These are phyloP conservation scores for Argyrosomus japonicus DNA, from an alignment of 2,113 vertebrate species.

Conservation along the genomic window DNA sequence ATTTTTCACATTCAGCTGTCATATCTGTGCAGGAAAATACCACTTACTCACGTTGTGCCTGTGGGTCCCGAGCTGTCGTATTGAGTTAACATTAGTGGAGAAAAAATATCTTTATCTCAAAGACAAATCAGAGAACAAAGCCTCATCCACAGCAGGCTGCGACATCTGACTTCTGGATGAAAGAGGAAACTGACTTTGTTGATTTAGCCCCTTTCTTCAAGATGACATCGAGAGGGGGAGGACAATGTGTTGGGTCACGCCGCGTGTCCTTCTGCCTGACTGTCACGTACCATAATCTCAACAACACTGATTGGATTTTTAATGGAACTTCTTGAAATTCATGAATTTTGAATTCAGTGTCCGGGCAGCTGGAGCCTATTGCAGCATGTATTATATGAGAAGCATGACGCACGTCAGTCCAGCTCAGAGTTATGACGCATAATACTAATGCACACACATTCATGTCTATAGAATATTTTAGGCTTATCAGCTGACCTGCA, in stretches of 20 bases:
- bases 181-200: conserved; percentile 6
- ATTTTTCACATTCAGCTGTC: conserved; percentile 38
- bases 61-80: neutral
- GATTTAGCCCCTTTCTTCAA: conserved; percentile 8
- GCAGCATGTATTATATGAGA: neutral
- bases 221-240: conserved; percentile 11
- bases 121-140: conserved; percentile 35
- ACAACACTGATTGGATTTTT: conserved; percentile 25
- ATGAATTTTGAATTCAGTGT: neutral
- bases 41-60: neutral
- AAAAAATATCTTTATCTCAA: conserved; percentile 15
- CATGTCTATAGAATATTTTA: neutral
- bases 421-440: neutral
- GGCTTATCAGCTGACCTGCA: neutral
- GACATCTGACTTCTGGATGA: conserved; percentile 1
- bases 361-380: neutral
- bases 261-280: conserved; percentile 1
- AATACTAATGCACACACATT: neutral
- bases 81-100: neutral
- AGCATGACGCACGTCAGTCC: neutral
- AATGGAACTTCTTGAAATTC: neutral
- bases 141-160: neutral
- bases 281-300: conserved; percentile 13
- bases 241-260: neutral
- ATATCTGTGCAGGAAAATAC: conserved; percentile 11